Conservation (phyloP, 1,140 invertebrate genomes). For the Bilobella aurantiaca region DNA sequence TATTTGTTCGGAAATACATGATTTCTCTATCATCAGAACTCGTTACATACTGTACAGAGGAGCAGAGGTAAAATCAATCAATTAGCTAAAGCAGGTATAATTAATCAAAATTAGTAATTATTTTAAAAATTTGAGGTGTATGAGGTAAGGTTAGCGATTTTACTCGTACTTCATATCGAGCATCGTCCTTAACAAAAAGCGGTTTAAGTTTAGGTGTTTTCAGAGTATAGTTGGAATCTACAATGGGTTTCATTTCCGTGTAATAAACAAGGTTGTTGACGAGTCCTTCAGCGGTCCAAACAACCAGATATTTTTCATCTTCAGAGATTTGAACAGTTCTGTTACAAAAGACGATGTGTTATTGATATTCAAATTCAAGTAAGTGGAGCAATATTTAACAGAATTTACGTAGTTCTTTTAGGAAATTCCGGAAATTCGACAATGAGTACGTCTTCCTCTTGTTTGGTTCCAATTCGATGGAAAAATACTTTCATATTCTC, state of each 20-base stretch:
- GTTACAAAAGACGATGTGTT: not conserved
- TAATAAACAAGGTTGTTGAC: constrained; percentile 1
- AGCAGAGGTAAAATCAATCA: no score
- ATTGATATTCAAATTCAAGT: not conserved
- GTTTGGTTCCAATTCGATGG: constrained; percentile 74
- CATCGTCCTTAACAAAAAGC: not conserved
- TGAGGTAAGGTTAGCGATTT: no score
- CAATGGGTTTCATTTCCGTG: not conserved
- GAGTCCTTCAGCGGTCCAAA: not conserved
- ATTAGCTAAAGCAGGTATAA: no score
- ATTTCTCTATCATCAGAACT: constrained; percentile 60
- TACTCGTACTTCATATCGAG: not conserved
- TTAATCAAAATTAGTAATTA: no score
- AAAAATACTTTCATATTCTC: constrained; percentile 84
- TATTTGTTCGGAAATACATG: constrained; percentile 85
- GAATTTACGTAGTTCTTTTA: constrained; percentile 58
- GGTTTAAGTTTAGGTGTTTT: not conserved
- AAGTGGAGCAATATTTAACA: not conserved
- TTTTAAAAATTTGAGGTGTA: no score
- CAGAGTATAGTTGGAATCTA: not conserved
- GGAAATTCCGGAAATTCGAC: constrained; percentile 86
- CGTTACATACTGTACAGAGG: constrained; percentile 83
- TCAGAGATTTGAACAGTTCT: constrained; percentile 1
- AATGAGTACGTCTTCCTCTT: constrained; percentile 75
- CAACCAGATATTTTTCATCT: constrained; percentile 7